phyloP scores from a whole-genome alignment of 2,888 invertebrate species.

The Azorinus chamasolen region DNA sequence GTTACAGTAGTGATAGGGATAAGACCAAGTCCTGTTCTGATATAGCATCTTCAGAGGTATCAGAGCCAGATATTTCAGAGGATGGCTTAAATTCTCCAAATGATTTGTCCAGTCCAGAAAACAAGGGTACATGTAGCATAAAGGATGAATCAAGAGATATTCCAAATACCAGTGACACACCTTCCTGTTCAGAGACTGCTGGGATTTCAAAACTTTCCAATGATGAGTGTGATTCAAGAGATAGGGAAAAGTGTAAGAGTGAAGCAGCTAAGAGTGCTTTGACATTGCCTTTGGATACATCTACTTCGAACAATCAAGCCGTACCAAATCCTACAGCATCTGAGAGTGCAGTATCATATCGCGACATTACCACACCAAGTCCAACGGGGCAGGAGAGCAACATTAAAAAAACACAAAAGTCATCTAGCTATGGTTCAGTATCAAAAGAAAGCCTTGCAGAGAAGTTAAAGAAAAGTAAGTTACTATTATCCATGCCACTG shows the following conservation, averaged over 20 bases:
- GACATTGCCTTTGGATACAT: constrained; percentile 39
- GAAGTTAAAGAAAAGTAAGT: constrained; percentile 77
- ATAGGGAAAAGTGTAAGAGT: constrained; percentile 58
- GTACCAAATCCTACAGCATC: constrained; percentile 12
- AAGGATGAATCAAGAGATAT: constrained; percentile 9
- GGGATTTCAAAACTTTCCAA: background rate
- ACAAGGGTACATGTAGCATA: background rate
- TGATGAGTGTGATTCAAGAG: constrained; percentile 36
- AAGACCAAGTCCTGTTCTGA: background rate
- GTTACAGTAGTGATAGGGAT: background rate
- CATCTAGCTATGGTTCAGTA: constrained; percentile 12
- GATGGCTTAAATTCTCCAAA: background rate
- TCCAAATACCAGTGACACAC: background rate
- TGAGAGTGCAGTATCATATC: constrained; percentile 53
- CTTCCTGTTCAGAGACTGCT: background rate
- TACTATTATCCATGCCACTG: too few relatives aligned
- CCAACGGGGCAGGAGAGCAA: constrained; percentile 13
- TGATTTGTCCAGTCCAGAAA: background rate
- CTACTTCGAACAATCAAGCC: constrained; percentile 31
- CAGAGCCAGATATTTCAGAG: background rate
- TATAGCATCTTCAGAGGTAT: background rate
- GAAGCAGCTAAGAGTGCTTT: constrained; percentile 19
- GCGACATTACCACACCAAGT: constrained; percentile 38
- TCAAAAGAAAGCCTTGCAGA: constrained; percentile 66
- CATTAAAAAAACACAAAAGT: constrained; percentile 19